A percentile compares a stretch with the other conserved stretches of the same genome.
phyloP scores from a whole-genome alignment of 2,113 vertebrate species.

The Urocynchramus pylzowi region DNA sequence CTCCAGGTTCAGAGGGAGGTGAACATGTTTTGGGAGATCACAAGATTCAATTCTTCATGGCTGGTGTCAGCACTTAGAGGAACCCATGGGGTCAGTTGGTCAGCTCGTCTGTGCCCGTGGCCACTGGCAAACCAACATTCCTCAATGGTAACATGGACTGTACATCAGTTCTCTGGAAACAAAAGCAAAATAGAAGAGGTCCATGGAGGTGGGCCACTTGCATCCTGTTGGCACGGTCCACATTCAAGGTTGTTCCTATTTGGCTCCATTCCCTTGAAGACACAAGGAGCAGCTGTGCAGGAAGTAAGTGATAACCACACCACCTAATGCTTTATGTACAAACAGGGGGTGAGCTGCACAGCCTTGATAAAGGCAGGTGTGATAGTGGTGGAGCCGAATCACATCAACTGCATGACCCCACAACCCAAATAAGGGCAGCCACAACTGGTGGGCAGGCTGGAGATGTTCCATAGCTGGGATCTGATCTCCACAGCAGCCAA shows the following conservation, averaged over 20 bases:
- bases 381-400: background rate
- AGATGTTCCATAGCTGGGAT: background rate
- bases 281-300: background rate
- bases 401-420: background rate
- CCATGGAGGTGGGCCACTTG: background rate
- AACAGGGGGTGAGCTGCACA: background rate
- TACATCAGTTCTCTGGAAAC: background rate
- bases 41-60: background rate
- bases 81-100: accelerated
- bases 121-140: background rate
- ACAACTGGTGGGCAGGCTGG: background rate
- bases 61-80: background rate
- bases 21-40: background rate
- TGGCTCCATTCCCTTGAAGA: background rate
- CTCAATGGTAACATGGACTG: background rate
- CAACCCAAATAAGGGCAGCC: background rate
- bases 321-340: background rate
- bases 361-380: background rate
- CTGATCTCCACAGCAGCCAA: background rate
- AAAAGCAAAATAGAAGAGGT: background rate
- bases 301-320: background rate
- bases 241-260: background rate
- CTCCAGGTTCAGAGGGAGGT: background rate
- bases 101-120: accelerated
- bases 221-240: background rate